Evolutionary conservation across 2,888 invertebrate genomes (phyloP).

Genomic region (Tenthredo mesomela): DNA sequence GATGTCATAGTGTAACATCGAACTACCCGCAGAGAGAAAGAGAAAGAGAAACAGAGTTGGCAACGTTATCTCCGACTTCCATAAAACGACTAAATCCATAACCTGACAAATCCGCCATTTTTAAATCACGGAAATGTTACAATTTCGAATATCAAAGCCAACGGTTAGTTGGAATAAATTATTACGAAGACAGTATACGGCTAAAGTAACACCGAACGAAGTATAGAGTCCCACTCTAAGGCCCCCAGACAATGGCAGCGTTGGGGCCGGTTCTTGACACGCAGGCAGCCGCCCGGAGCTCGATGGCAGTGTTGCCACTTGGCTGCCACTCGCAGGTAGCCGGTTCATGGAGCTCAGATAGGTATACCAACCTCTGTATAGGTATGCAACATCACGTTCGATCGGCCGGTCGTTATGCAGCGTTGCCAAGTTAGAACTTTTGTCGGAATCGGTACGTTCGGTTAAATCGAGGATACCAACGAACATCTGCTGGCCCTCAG

Average conservation of each 20-base stretch:
- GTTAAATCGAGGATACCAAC: slow-evolving; percentile 54
- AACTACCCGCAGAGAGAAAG: not conserved
- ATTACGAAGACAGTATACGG: not conserved
- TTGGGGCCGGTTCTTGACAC: slow-evolving; percentile 75
- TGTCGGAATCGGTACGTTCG: not conserved
- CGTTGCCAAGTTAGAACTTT: slow-evolving; percentile 58
- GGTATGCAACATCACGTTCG: slow-evolving; percentile 14
- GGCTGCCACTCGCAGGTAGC: slow-evolving; percentile 43
- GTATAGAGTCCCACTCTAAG: slow-evolving; percentile 53
- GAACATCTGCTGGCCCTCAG: slow-evolving; percentile 76
- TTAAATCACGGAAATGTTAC: not conserved
- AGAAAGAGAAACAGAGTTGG: not conserved
- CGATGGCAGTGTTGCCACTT: slow-evolving; percentile 56
- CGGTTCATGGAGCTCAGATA: slow-evolving; percentile 16
- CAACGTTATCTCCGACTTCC: not conserved
- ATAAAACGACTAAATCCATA: not conserved
- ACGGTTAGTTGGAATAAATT: not conserved
- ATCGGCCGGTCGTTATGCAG: slow-evolving; percentile 53
- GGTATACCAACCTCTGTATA: not conserved
- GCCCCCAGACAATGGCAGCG: slow-evolving; percentile 73
- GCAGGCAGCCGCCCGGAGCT: slow-evolving; percentile 59
- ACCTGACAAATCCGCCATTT: not conserved
- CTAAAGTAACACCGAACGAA: slow-evolving; percentile 15
- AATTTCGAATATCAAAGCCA: not conserved
- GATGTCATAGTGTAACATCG: not conserved